Conservation (phyloP, 1,140 invertebrate genomes). For the Pentalonia nigronervosa region DNA sequence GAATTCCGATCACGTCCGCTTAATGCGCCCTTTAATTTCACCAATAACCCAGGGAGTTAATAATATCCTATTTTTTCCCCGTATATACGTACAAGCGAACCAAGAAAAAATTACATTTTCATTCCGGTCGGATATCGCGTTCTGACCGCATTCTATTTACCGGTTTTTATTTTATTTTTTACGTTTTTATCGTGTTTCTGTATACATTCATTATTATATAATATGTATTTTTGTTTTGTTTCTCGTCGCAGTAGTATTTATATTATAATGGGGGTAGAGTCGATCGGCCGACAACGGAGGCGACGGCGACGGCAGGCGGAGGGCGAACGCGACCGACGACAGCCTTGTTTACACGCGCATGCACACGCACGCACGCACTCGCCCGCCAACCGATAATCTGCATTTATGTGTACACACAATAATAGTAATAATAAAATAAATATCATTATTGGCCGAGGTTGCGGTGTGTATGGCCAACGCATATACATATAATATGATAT, state of each 20-base stretch:
- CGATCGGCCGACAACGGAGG: background rate
- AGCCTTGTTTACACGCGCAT: constrained; percentile 21
- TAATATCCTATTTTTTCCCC: constrained; percentile 6
- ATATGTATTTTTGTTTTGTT: background rate
- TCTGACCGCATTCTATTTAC: constrained; percentile 43
- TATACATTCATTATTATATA: background rate
- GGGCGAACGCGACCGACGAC: constrained; percentile 17
- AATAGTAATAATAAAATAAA: constrained; percentile 51
- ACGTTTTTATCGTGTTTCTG: background rate
- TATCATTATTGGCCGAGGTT: constrained; percentile 48
- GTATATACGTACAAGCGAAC: background rate
- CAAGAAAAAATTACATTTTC: constrained; percentile 51
- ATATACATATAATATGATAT: background rate
- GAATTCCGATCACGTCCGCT: constrained; percentile 53
- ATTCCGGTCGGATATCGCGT: constrained; percentile 54
- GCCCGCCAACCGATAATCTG: constrained; percentile 12
- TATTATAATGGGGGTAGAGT: background rate
- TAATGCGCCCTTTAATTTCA: constrained; percentile 56
- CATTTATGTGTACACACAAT: constrained; percentile 41
- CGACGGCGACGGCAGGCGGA: background rate
- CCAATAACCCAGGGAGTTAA: constrained; percentile 46
- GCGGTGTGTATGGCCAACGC: background rate
- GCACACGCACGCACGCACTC: background rate
- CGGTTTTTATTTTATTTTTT: background rate
- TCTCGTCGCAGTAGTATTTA: background rate